Evolutionary conservation across 23 tunicate genomes (phyloP), one percentile per base, ranked within the genome.

Genomic region (Trididemnum miniatum): DNA sequence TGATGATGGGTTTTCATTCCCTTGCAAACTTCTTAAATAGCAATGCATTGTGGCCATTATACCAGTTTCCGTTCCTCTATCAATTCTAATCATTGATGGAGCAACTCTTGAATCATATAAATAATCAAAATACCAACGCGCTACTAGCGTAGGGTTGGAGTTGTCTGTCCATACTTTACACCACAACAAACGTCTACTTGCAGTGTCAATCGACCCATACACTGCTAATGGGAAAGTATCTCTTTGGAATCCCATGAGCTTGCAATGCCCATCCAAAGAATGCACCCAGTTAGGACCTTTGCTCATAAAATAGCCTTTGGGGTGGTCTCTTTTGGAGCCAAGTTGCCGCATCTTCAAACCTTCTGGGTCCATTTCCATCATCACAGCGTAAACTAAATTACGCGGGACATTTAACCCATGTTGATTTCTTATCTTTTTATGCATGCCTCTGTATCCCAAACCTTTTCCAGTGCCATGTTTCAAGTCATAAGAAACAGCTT

Each of bases 41-140:
- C 59, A 22, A 40, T 76, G 81, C 81, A 81, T 81, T 35, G 85
- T 39, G 37, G 85, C 85, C 85, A 65, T 81, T 9, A 81, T 40
- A 65, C 76, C 85, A 81, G 85, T 81, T 38, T 81, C 85, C 39
- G 85, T 81, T 1, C 85, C 85, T 65, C 36, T 35, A 28, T 81
- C 85, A 27, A 81, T 33, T 9, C 80, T 1, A 4, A 36, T 36
- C 18, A 31, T 22, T 74, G 27, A 27, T 63, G 71, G n/a, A 9
- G 7, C 65, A 24, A 35, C 32, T 28, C 76, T 65, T 64, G 73
- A 2, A 23, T 81, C 76, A 65, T 65, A 81, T 24, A 81, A 36
- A n/a, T 81, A 81, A 39, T 81, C 85, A 31, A 79, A 79, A 31
- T 79, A 79, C 30, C 32, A 57, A 1, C 83, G 69, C 20, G 65